A percentile compares a stretch with the other conserved stretches of the same genome.
These are phyloP conservation scores for Pheosia gnoma DNA, from an alignment of 2,888 invertebrate species.

Conservation along the genomic window DNA sequence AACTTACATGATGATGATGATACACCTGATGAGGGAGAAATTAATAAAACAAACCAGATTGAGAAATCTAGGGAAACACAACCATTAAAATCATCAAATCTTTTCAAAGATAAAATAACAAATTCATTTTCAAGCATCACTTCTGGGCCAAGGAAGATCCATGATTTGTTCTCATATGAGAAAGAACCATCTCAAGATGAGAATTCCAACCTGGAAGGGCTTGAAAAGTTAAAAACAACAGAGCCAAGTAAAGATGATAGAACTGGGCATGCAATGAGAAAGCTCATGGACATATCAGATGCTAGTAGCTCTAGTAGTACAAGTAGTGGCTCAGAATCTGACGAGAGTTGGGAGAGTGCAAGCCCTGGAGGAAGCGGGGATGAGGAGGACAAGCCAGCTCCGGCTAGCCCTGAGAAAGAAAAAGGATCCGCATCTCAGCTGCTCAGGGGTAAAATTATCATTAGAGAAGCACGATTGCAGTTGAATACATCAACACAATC, in stretches of 20 bases:
- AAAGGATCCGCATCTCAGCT: conserved; percentile 77
- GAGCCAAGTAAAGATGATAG: conserved; percentile 71
- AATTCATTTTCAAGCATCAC: conserved; percentile 70
- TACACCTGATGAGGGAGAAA: conserved; percentile 59
- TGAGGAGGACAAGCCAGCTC: conserved; percentile 67
- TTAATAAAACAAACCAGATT: conserved; percentile 57
- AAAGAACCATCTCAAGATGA: conserved; percentile 74
- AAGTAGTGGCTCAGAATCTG: conserved; percentile 75
- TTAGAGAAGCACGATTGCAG: conserved; percentile 87
- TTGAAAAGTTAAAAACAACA: conserved; percentile 61
- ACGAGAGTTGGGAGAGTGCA: conserved; percentile 77
- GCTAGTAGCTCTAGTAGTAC: conserved; percentile 76
- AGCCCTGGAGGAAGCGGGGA: conserved; percentile 68
- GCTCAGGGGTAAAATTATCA: conserved; percentile 86
- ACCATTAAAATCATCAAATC: conserved; percentile 59
- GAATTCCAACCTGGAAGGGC: conserved; percentile 66
- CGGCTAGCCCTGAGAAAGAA: conserved; percentile 77
- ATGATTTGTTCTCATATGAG: conserved; percentile 74
- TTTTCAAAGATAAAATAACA: conserved; percentile 76
- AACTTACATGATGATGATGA: conserved; percentile 69
- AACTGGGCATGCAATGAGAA: conserved; percentile 76
- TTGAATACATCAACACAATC: conserved; percentile 77
- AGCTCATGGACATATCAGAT: conserved; percentile 79
- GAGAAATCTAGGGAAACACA: conserved; percentile 66
- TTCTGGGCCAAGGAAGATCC: conserved; percentile 58